Evolutionary conservation across 1,140 invertebrate genomes (phyloP).

Genomic region (Lordiphosa collinella): DNA sequence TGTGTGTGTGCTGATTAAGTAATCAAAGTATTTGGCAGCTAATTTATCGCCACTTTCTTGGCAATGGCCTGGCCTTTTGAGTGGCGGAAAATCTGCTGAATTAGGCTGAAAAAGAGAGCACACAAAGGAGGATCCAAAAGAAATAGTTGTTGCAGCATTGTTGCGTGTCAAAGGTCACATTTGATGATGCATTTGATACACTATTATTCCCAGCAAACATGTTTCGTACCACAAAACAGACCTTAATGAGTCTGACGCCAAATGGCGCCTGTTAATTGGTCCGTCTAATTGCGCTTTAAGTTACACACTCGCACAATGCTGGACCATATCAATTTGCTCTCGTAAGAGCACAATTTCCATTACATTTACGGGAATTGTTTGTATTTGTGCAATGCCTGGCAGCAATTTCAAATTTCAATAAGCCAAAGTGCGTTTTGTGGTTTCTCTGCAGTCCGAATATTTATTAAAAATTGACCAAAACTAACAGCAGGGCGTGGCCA

Average conservation of each 20-base stretch:
- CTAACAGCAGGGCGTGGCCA: slow-evolving; percentile 3
- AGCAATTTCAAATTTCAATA: slow-evolving; percentile 55
- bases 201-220: too few relatives aligned
- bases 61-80: too few relatives aligned
- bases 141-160: too few relatives aligned
- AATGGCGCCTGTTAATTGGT: too few relatives aligned
- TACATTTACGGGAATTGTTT: slow-evolving; percentile 43
- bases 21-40: slow-evolving; percentile 76
- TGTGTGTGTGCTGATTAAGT: slow-evolving; percentile 57
- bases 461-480: slow-evolving; percentile 52
- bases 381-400: slow-evolving; percentile 16
- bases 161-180: too few relatives aligned
- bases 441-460: slow-evolving; percentile 31
- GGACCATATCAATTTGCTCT: too few relatives aligned
- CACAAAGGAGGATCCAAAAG: not conserved
- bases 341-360: slow-evolving; percentile 1
- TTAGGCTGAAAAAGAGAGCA: slow-evolving; percentile 1
- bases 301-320: too few relatives aligned
- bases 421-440: slow-evolving; percentile 69
- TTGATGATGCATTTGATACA: too few relatives aligned
- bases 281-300: too few relatives aligned
- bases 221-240: too few relatives aligned
- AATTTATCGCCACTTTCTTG: slow-evolving; percentile 64
- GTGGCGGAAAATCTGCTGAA: slow-evolving; percentile 12
- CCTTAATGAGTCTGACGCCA: too few relatives aligned